These are phyloP conservation scores for Solenodon paradoxus DNA, from an alignment of 2,113 vertebrate species.

Conservation along the genomic window DNA sequence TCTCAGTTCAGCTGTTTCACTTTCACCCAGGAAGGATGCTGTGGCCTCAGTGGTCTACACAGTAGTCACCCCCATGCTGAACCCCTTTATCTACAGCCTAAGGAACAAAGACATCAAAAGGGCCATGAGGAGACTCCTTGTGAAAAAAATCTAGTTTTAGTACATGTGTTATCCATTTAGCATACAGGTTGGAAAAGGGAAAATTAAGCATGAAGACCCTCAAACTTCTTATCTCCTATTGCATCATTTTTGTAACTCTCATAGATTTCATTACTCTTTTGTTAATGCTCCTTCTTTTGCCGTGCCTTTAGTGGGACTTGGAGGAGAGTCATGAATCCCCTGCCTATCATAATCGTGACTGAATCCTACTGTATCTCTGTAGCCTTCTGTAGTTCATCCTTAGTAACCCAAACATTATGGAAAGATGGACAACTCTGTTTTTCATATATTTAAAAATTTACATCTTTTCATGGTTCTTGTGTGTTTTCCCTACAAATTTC, in stretches of 20 bases:
- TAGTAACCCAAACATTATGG: neutral
- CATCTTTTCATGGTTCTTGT: neutral
- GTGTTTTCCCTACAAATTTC: neutral
- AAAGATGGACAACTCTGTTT: neutral
- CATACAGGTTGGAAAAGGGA: neutral
- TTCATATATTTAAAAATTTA: neutral
- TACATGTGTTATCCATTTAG: no score
- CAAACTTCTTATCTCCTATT: neutral
- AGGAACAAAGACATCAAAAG: neutral
- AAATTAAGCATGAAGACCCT: neutral
- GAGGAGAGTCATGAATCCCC: neutral
- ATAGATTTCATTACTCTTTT: neutral
- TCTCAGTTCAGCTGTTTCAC: neutral
- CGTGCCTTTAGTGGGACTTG: neutral
- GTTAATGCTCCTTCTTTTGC: neutral
- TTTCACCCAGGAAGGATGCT: neutral
- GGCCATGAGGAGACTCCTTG: neutral
- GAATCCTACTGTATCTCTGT: no score
- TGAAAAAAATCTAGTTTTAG: neutral
- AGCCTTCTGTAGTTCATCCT: neutral
- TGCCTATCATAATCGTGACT: neutral
- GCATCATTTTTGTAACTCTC: neutral
- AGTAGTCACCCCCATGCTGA: neutral
- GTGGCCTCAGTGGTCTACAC: neutral
- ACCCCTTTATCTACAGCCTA: no score